Conservation (phyloP, 2,888 invertebrate genomes). For the Nephrotoma flavescens region DNA sequence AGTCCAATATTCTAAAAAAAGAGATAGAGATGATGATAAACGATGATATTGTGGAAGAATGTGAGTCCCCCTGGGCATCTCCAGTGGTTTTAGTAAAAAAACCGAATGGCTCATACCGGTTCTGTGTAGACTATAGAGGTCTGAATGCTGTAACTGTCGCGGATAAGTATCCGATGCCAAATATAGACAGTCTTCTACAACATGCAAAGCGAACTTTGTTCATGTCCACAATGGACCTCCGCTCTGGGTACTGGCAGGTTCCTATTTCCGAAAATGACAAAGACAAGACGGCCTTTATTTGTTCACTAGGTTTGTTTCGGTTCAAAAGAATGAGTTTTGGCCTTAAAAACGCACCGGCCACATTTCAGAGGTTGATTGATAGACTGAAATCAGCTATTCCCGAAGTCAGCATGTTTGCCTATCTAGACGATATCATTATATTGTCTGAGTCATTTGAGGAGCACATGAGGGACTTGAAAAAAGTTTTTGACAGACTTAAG, state of each 20-base stretch:
- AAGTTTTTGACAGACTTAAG: slow-evolving; percentile 15
- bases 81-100: slow-evolving; percentile 16
- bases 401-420: no score
- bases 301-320: no score
- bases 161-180: slow-evolving; percentile 24
- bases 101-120: slow-evolving; percentile 15
- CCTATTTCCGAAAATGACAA: no score
- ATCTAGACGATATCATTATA: no score
- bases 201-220: slow-evolving; percentile 16
- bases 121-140: slow-evolving; percentile 19
- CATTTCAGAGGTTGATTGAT: background rate
- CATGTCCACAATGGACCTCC: slow-evolving; percentile 23
- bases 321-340: background rate
- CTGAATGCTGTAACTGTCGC: slow-evolving; percentile 18
- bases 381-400: background rate
- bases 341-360: background rate
- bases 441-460: no score
- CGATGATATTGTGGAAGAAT: slow-evolving; percentile 6
- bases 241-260: slow-evolving; percentile 26
- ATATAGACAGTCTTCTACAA: slow-evolving; percentile 27
- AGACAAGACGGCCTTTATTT: no score
- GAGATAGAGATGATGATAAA: slow-evolving; percentile 6
- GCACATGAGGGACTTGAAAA: slow-evolving; percentile 12
- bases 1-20: background rate
- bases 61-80: slow-evolving; percentile 13